Evolutionary conservation across 2,797 vertebrate species (phyloP), one percentile per base, ranked within the genome.

Genomic region (Okamejei kenojei): DNA sequence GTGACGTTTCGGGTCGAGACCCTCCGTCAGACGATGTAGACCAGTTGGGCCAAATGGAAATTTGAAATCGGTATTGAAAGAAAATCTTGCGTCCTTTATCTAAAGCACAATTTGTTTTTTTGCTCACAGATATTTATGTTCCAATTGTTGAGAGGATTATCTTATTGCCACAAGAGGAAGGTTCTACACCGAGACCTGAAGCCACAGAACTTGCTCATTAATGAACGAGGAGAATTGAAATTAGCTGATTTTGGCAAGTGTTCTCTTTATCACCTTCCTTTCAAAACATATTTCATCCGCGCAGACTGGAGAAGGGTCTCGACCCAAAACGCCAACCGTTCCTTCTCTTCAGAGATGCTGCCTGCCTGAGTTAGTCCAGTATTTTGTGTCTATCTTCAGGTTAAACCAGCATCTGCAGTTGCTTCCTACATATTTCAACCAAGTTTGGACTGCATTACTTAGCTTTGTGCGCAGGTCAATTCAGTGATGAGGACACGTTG

Each of bases 171-270:
- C 81, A 97, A 96, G 86, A 97, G 97, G 77, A 99, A 99, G 94
- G 99, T 99, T 96, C 96, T 99, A 32, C 98, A 99, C 95, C 96
- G 98, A 94, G 98, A 99, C 96, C 97, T 99, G 68, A 99, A 99
- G 94, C 98, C 98, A 38, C 98, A 99, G 96, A 99, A 99, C 95
- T 95, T 99, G 94, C 98, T 99, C 94, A 99, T 99, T 95, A 99
- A 99, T 0, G 98, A 99, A 93, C 97, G 96, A 79, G 98, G 98
- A 74, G 98, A 99, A 95, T 97, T 99, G 93, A 99, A 99, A 95
- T 96, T 99, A 93, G 98, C 98, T 0, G 98, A 99, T 95, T 99
- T 99, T 0, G 98, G 98, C 99, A 94, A 94, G 97, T 74, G 94
- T 63, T 35, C 45, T 15, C 29, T 54, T 54, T 80, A 26, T 38